phyloP scores from a whole-genome alignment of 2,888 invertebrate genomes.

The Baccha elongata region DNA sequence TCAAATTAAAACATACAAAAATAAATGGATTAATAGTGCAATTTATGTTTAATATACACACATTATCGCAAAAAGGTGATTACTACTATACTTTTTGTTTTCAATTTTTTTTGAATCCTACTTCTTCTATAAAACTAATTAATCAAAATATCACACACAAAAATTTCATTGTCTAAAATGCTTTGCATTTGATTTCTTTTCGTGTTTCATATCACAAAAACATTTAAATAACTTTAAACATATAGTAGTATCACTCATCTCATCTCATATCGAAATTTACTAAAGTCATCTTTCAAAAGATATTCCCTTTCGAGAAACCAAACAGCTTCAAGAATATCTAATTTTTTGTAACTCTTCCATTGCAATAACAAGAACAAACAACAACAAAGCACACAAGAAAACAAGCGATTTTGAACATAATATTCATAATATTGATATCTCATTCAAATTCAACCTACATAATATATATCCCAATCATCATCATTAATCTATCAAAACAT shows the following conservation, averaged over 20 bases:
- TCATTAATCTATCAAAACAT: constrained; percentile 28
- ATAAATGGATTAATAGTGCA: constrained; percentile 73
- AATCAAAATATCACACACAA: constrained; percentile 3
- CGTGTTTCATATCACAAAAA: constrained; percentile 59
- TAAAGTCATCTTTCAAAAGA: no score
- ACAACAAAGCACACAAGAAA: constrained; percentile 18
- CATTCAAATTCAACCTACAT: no score
- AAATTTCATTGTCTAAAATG: constrained; percentile 12
- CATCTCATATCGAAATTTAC: neutral
- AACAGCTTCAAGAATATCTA: neutral
- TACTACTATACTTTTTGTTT: constrained; percentile 48
- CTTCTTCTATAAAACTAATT: neutral
- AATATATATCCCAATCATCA: no score
- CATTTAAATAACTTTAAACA: neutral
- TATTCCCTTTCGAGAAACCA: neutral
- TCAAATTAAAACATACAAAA: constrained; percentile 41
- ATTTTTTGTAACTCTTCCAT: neutral
- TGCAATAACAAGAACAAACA: constrained; percentile 36
- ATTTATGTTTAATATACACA: constrained; percentile 73
- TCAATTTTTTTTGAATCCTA: constrained; percentile 7
- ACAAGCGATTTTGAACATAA: constrained; percentile 52
- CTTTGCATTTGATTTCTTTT: constrained; percentile 38
- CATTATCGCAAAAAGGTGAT: constrained; percentile 72
- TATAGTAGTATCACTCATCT: constrained; percentile 8
- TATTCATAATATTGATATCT: neutral